Base-by-base conservation (phyloP, 1,140 invertebrate genomes). In the Lethocerus indicus region DNA sequence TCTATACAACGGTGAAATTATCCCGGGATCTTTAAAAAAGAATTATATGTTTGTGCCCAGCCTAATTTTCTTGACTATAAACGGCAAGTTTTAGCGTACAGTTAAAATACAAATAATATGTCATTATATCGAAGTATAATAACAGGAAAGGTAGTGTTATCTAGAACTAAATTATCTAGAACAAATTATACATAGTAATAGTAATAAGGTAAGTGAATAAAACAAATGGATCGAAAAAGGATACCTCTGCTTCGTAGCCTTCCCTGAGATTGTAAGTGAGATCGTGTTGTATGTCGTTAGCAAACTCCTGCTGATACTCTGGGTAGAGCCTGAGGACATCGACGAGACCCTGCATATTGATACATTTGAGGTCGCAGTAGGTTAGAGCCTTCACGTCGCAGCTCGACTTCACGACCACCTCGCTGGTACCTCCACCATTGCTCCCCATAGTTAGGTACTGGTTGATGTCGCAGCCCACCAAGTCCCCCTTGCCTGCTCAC, bases 301-400 rank as follows among this genome's bases (percentile, higher is more conserved):
- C 79, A 63, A 95, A 95, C 64, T 87, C 78, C 59, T 90, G 84
- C 56, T 91, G 87, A 64, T 92, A 94, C 63, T 95, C 90, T 0
- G 90, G 89, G 64, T 96, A 96, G 0, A 94, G 66, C 6, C 84
- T 70, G 2, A 96, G 68, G 0, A 91, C 87, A 53, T 93, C 88
- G n/a, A 89, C 76, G 7, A 95, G 69, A 1, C 89, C 90, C 39
- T 77, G 75, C 69, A 93, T 86, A 65, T 90, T 78, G 52, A 97
- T 86, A 64, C 87, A 92, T 64, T 95, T 94, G 24, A 97, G 70
- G 69, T 95, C 91, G 66, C 91, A 95, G 65, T 94, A 94, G 21
- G 90, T 94, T 23, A 94, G 71, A 20, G 90, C 89, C 66, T 87
- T 85, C 14, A 96, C 90, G 62, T 95, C 90, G 66, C 87, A 90